A percentile compares a stretch with the other conserved stretches of the same genome.
These are phyloP conservation scores for Volucella bombylans DNA, from an alignment of 2,888 invertebrate species.

Conservation along the genomic window DNA sequence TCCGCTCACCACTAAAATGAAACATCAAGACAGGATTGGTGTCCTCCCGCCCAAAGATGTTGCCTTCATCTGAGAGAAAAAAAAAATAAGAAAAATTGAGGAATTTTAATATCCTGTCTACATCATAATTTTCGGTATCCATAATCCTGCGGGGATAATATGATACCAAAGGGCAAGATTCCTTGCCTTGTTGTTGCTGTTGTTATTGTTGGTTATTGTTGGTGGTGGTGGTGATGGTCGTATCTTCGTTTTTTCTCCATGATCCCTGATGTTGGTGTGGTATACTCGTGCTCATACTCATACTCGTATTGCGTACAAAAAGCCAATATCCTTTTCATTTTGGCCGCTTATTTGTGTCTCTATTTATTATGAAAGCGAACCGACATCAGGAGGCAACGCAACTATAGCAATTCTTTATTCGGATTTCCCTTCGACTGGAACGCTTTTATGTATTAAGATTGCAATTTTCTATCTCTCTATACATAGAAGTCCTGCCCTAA, in stretches of 20 bases:
- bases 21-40: not conserved
- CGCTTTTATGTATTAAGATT: slow-evolving; percentile 40
- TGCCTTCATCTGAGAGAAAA: not conserved
- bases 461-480: slow-evolving; percentile 10
- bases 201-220: too few species aligned
- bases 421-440: slow-evolving; percentile 26
- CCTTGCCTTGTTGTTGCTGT: slow-evolving; percentile 35
- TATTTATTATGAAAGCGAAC: slow-evolving; percentile 57
- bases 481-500: slow-evolving; percentile 34
- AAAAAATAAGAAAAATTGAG: slow-evolving; percentile 12
- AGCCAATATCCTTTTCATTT: slow-evolving; percentile 72
- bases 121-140: slow-evolving; percentile 71
- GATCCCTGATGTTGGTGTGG: slow-evolving; percentile 45
- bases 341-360: slow-evolving; percentile 68
- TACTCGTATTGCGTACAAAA: slow-evolving; percentile 27
- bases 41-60: not conserved
- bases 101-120: slow-evolving; percentile 69
- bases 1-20: slow-evolving; percentile 19
- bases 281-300: too few species aligned
- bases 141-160: slow-evolving; percentile 70
- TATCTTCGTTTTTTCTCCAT: not conserved
- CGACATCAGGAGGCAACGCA: slow-evolving; percentile 42
- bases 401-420: slow-evolving; percentile 31
- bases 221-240: too few species aligned
- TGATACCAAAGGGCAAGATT: slow-evolving; percentile 46